Evolutionary conservation across 2,113 vertebrate genomes (phyloP).

Genomic region (Peucedramus taeniatus): DNA sequence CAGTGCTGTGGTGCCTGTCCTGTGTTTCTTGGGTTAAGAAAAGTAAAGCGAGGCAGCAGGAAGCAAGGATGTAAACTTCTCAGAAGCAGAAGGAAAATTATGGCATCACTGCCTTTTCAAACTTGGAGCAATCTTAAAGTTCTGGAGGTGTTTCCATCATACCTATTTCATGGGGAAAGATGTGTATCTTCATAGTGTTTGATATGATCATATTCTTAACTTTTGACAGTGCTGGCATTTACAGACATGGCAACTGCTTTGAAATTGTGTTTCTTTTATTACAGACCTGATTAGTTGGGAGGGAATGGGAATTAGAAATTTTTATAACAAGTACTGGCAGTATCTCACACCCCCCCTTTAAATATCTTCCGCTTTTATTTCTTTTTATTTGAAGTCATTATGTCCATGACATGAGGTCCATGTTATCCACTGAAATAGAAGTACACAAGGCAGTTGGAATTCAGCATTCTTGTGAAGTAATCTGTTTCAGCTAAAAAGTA

Average conservation of each 20-base stretch:
- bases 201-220: not conserved
- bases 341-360: not conserved
- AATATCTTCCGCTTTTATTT: not conserved
- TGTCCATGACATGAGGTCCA: not conserved
- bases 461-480: not conserved
- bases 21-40: constrained; percentile 28
- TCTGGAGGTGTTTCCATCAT: not conserved
- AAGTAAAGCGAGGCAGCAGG: constrained; percentile 53
- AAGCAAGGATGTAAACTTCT: constrained; percentile 56
- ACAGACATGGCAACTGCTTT: not conserved
- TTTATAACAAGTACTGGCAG: not conserved
- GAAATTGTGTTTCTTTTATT: not conserved
- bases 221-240: not conserved
- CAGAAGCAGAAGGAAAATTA: constrained; percentile 14
- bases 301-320: not conserved
- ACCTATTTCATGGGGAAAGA: not conserved
- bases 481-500: not conserved
- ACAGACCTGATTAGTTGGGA: not conserved
- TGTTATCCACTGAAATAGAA: not conserved
- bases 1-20: not conserved
- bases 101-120: constrained; percentile 4
- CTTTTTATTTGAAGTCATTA: not conserved
- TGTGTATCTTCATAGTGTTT: not conserved
- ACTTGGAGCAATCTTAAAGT: not conserved
- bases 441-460: not conserved